Evolutionary conservation across 2,797 vertebrate genomes (phyloP), one percentile per base, ranked within the genome.

Genomic region (Notolepis coatsorum): DNA sequence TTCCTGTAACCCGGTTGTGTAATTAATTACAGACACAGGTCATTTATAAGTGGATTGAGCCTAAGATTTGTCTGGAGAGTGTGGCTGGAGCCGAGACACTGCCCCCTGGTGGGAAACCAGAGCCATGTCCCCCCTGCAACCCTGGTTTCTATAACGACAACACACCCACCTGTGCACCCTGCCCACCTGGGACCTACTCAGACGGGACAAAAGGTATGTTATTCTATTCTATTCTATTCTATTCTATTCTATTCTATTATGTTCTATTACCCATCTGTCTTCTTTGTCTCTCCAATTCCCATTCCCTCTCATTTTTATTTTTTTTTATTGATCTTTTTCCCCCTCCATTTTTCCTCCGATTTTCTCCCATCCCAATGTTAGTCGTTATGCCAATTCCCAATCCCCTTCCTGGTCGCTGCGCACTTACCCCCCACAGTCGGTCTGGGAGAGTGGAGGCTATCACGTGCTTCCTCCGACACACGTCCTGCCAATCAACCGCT

Each of bases 41-140:
- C 67, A 94, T 95, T 67, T 97, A 95, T 84, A 98, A 96, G 75
- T 99, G 98, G 98, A 94, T 98, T 38, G 92, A 97, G 71, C 97
- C 98, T 4, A 96, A 95, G 92, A 96, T 98, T 84, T 99, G 98
- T 86, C 86, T 95, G 61, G 96, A 97, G 25, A 92, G 91, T 20
- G 82, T 94, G n/a, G 49, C 86, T 0, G 85, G 89, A 65, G 95
- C 96, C 0, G 79, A 93, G 75, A 77, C 73, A 1, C 82, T 99
- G 51, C 97, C 97, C 73, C 91, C 94, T 62, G 95, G 95, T 80
- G 97, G 96, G 48, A 90, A 95, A 38, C 95, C 91, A 66, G 91
- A 96, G 87, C 91, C 94, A 17, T 99, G 98, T 61, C 97, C 98
- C 0, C 97, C 97, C 4, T 99, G 97, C 76, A 99, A 99, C 80